A percentile compares a stretch with the other conserved stretches of the same genome.
Conservation (phyloP, 2,797 vertebrate species). For the Cossypha dichroa region DNA sequence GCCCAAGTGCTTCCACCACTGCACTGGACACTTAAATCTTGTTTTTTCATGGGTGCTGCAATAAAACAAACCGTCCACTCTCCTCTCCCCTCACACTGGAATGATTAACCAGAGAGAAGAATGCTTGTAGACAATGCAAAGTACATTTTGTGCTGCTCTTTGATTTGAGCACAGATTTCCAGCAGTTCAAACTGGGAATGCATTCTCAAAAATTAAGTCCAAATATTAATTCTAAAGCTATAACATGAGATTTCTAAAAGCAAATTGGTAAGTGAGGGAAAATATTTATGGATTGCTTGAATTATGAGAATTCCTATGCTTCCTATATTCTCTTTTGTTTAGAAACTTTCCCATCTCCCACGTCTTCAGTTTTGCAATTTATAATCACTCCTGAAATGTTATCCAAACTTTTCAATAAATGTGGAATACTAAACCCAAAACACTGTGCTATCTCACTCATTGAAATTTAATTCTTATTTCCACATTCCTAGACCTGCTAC, state of each 20-base stretch:
- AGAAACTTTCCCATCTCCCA: neutral
- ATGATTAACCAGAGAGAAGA: neutral
- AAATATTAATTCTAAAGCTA: neutral
- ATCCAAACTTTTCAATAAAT: neutral
- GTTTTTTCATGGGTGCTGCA: neutral
- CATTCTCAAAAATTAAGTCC: neutral
- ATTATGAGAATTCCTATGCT: neutral
- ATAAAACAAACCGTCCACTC: neutral
- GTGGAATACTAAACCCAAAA: neutral
- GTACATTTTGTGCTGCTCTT: neutral
- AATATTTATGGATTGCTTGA: neutral
- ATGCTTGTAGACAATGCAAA: neutral
- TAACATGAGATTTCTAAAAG: neutral
- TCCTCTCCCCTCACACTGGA: neutral
- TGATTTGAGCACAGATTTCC: neutral
- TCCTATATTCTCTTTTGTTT: neutral
- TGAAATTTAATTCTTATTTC: neutral
- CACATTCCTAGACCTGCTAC: neutral
- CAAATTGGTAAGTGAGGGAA: neutral
- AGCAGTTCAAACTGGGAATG: neutral
- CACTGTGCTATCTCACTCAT: neutral
- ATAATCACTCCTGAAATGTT: neutral
- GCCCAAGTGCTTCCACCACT: neutral
- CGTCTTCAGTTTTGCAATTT: neutral
- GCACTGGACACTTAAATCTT: neutral